Evolutionary conservation across 1,140 invertebrate genomes (phyloP).

Genomic region (Magallana angulata): DNA sequence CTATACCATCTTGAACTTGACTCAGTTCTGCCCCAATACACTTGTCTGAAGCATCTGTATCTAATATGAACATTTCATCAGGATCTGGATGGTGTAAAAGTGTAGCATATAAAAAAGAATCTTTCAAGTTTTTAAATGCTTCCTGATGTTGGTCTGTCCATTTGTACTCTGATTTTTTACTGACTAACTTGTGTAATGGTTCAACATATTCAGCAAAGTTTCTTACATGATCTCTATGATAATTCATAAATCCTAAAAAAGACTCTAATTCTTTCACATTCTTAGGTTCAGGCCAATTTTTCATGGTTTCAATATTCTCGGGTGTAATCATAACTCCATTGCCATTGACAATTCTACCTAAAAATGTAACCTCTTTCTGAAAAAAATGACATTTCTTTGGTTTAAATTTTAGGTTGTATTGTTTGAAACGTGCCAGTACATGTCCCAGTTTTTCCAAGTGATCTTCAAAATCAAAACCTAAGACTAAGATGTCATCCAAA

Average conservation of each 20-base stretch:
- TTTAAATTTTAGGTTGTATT: too few relatives aligned
- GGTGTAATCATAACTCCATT: too few relatives aligned
- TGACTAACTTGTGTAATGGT: slow-evolving; percentile 44
- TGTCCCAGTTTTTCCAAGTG: slow-evolving; percentile 22
- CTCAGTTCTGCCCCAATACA: slow-evolving; percentile 57
- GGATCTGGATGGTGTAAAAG: neutral
- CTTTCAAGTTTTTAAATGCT: slow-evolving; percentile 2
- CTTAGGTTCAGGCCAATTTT: slow-evolving; percentile 4
- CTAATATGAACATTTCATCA: slow-evolving; percentile 61
- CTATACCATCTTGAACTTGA: slow-evolving; percentile 60
- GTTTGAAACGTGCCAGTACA: neutral
- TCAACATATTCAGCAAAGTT: slow-evolving; percentile 31
- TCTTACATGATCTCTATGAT: slow-evolving; percentile 46
- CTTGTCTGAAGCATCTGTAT: slow-evolving; percentile 63
- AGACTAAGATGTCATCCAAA: slow-evolving; percentile 47
- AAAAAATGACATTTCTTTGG: too few relatives aligned
- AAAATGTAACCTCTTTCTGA: too few relatives aligned
- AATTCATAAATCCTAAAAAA: slow-evolving; percentile 44
- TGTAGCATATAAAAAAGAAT: neutral
- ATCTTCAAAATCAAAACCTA: slow-evolving; percentile 46
- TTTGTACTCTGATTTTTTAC: neutral
- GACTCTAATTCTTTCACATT: slow-evolving; percentile 21
- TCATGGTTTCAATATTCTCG: neutral
- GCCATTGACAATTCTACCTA: too few relatives aligned
- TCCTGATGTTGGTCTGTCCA: neutral